These are phyloP conservation scores for Villa cingulata DNA, from an alignment of 2,888 invertebrate species.

Conservation along the genomic window DNA sequence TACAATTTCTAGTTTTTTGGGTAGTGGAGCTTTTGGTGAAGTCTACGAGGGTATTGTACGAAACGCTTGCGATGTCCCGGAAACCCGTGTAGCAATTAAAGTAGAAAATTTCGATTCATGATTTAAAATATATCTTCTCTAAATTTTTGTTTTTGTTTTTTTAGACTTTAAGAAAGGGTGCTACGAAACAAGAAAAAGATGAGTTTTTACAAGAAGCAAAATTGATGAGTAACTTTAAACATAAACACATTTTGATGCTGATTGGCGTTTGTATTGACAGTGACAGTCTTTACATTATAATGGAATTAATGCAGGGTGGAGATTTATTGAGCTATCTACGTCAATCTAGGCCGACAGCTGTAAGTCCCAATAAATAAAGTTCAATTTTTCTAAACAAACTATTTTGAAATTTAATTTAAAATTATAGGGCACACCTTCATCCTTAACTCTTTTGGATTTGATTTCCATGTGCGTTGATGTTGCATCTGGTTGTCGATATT, in stretches of 20 bases:
- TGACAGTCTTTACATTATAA: constrained; percentile 83
- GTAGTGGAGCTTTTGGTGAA: constrained; percentile 94
- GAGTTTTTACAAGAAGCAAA: constrained; percentile 96
- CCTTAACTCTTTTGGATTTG: constrained; percentile 67
- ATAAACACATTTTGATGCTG: constrained; percentile 84
- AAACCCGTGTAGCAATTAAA: constrained; percentile 83
- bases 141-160: constrained; percentile 5
- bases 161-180: constrained; percentile 81
- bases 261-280: constrained; percentile 90
- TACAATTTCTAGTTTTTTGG: constrained; percentile 74
- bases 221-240: constrained; percentile 93
- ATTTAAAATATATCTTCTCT: neutral
- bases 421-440: constrained; percentile 45
- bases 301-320: constrained; percentile 97
- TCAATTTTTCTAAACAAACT: neutral
- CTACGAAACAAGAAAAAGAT: constrained; percentile 74
- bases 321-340: constrained; percentile 85
- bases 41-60: constrained; percentile 85
- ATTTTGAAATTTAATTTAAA: neutral
- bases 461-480: constrained; percentile 91
- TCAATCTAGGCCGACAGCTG: constrained; percentile 61
- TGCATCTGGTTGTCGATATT: constrained; percentile 84
- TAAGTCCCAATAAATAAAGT: constrained; percentile 23
- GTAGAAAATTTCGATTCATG: constrained; percentile 32
- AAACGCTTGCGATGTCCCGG: constrained; percentile 46